phyloP scores from a whole-genome alignment of 1,140 invertebrate species.

The Drosophila jambulina region DNA sequence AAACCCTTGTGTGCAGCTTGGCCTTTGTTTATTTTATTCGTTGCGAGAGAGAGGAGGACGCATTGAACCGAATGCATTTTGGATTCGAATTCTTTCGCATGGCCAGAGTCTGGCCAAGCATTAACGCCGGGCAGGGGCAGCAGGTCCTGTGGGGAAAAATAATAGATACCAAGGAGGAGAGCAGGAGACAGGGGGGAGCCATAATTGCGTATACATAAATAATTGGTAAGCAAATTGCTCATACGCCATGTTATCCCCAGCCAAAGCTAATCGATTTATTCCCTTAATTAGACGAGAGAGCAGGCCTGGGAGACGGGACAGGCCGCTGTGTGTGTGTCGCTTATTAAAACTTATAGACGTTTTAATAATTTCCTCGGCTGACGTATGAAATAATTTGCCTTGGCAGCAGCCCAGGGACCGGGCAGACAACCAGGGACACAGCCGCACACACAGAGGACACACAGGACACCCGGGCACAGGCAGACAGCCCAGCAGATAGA shows the following conservation, averaged over 20 bases:
- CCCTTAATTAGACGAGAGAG: conserved; percentile 60
- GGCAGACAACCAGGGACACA: conserved; percentile 4
- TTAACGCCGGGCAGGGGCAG: conserved; percentile 7
- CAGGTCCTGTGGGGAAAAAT: neutral
- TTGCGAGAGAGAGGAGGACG: conserved; percentile 8
- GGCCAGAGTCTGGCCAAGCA: conserved; percentile 17
- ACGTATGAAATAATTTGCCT: conserved; percentile 77
- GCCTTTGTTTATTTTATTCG: conserved; percentile 48
- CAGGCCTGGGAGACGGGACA: conserved; percentile 2
- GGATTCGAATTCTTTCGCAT: conserved; percentile 47
- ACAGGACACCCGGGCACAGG: neutral
- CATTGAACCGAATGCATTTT: conserved; percentile 46
- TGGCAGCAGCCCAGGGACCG: conserved; percentile 48
- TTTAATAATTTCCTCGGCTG: conserved; percentile 75
- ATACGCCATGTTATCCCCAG: conserved; percentile 42
- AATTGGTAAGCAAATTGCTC: conserved; percentile 67
- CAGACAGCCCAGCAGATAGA: neutral
- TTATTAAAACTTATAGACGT: conserved; percentile 73
- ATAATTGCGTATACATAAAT: conserved; percentile 63
- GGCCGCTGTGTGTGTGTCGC: conserved; percentile 18
- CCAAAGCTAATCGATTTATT: conserved; percentile 74
- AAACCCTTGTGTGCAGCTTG: conserved; percentile 32
- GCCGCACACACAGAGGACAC: conserved; percentile 13
- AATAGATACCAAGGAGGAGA: neutral
- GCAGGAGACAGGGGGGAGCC: neutral